These are phyloP conservation scores for Cuniculus paca DNA, from an alignment of 2,797 vertebrate species.

Conservation along the genomic window DNA sequence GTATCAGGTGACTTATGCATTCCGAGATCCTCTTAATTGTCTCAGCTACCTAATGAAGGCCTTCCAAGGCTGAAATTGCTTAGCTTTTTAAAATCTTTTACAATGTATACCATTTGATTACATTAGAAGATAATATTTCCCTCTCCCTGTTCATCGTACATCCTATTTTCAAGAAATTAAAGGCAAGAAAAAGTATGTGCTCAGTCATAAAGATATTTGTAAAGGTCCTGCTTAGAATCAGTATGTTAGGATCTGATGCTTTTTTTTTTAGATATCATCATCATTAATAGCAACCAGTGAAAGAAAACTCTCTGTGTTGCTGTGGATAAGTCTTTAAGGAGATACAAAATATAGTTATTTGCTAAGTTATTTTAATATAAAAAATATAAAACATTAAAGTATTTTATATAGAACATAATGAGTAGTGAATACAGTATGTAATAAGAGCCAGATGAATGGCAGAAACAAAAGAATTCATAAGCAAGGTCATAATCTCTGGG, in stretches of 20 bases:
- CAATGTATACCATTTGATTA: not conserved
- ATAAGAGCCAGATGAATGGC: not conserved
- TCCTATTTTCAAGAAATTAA: not conserved
- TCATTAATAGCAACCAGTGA: constrained; percentile 4
- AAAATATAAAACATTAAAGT: constrained; percentile 27
- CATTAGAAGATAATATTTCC: not conserved
- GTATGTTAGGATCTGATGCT: not conserved
- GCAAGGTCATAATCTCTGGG: not conserved
- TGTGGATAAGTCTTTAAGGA: not conserved
- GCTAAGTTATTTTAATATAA: not conserved
- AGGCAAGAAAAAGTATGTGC: not conserved
- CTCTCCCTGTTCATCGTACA: not conserved
- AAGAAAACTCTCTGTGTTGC: not conserved
- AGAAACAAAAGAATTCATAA: not conserved
- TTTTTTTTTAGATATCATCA: constrained; percentile 13
- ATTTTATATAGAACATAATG: constrained; percentile 38
- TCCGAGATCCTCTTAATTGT: not conserved
- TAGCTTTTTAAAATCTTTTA: not conserved
- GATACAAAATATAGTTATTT: not conserved
- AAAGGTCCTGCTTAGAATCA: not conserved
- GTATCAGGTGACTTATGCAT: not conserved
- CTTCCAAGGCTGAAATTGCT: not conserved
- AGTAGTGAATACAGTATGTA: not conserved
- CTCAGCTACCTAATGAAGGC: not conserved
- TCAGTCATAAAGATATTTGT: not conserved